A percentile compares a stretch with the other conserved stretches of the same genome.
phyloP scores from a whole-genome alignment of 2,888 invertebrate species.

The Leuctra nigra region DNA sequence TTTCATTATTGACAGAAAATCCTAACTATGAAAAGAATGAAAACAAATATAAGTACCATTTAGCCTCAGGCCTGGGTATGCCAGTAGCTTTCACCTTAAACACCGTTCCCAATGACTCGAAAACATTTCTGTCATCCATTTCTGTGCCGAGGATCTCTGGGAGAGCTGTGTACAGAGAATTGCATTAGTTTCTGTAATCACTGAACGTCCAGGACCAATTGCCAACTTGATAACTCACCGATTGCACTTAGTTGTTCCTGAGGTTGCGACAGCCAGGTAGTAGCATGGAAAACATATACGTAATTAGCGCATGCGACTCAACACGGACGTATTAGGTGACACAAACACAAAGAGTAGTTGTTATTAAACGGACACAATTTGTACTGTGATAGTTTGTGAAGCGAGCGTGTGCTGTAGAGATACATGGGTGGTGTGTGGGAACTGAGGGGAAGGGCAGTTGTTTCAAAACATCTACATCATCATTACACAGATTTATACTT shows the following conservation, averaged over 20 bases:
- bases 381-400: too few species aligned
- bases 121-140: constrained; percentile 65
- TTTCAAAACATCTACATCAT: too few species aligned
- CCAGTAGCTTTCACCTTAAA: constrained; percentile 74
- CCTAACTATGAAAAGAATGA: too few species aligned
- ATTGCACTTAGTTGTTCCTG: neutral
- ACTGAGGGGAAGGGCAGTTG: too few species aligned
- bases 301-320: constrained; percentile 2
- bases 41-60: too few species aligned
- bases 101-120: constrained; percentile 72
- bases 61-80: constrained; percentile 66
- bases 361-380: too few species aligned
- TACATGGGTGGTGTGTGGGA: too few species aligned
- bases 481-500: too few species aligned
- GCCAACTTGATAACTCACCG: neutral
- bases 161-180: constrained; percentile 46
- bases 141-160: constrained; percentile 66
- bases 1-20: too few species aligned
- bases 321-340: too few species aligned
- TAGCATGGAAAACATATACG: neutral
- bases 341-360: too few species aligned
- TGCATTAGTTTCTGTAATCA: neutral
- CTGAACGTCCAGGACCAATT: neutral
- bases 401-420: too few species aligned
- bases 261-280: neutral